These are phyloP conservation scores for Podarcis raffonei DNA, from an alignment of 2,113 vertebrate species.

Conservation along the genomic window DNA sequence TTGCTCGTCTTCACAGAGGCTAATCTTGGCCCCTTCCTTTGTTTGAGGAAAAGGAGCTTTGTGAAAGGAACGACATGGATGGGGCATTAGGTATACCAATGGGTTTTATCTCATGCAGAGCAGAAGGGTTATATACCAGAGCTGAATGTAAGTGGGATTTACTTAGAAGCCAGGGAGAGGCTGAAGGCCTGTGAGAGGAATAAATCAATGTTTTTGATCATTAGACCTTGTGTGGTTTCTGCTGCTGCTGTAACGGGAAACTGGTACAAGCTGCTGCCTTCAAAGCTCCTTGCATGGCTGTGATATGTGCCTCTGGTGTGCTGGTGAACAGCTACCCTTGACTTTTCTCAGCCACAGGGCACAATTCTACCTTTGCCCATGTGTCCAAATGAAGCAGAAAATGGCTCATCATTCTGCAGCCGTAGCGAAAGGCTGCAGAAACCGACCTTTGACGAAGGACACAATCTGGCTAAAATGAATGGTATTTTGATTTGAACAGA, in stretches of 20 bases:
- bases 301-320: slow-evolving; percentile 14
- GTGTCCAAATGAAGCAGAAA: slow-evolving; percentile 20
- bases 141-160: slow-evolving; percentile 45
- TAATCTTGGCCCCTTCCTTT: slow-evolving; percentile 5
- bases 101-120: slow-evolving; percentile 51
- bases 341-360: slow-evolving; percentile 9
- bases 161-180: slow-evolving; percentile 60
- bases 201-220: slow-evolving; percentile 68
- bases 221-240: slow-evolving; percentile 50
- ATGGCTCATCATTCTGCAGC: slow-evolving; percentile 34
- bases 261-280: slow-evolving; percentile 33
- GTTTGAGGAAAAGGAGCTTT: neutral
- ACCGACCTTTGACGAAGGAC: neutral
- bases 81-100: neutral
- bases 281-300: slow-evolving; percentile 41
- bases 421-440: slow-evolving; percentile 27
- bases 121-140: slow-evolving; percentile 37
- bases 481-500: neutral
- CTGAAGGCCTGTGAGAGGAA: slow-evolving; percentile 53
- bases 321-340: slow-evolving; percentile 23
- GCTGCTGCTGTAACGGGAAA: slow-evolving; percentile 45
- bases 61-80: neutral
- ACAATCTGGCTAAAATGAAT: neutral
- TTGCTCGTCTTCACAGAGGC: neutral
- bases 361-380: slow-evolving; percentile 30